Base-by-base conservation (phyloP, 2,888 invertebrate genomes). In the Pelosia muscerda region DNA sequence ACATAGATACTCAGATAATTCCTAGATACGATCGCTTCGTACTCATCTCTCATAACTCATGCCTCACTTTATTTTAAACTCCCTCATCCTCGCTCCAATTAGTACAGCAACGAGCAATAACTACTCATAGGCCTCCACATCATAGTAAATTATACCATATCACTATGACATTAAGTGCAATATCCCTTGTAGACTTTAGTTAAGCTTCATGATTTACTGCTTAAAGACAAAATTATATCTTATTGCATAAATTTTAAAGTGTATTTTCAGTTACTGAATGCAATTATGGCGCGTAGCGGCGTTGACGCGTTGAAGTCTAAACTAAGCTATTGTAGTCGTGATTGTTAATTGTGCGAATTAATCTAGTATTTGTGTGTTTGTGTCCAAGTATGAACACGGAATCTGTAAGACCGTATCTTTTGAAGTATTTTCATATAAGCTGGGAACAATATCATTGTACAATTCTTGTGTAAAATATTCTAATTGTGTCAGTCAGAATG, bases 41-140 rank as follows among this genome's bases (percentile, higher is more conserved):
- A 59, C 63, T 9, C 53, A 58, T 38, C 34, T 54, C 28, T 63
- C 3, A 59, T 62, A 67, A 80, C 69, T 73, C 66, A 74, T 67
- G 68, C 13, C 49, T 49, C n/a, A 9, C n/a, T 10, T 49, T 63
- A 69, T 65, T 72, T 63, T 71, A 74, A 68, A 74, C 73, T 71
- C 73, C 72, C 63, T 68, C 66, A 72, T 76, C 57, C 68, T 72
- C 84, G 86, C 86, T 86, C 86, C 77, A 86, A 79, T 86, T 81
- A 77, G 71, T 72, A 73, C 79, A 62, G 63, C 73, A 78, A 81
- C 76, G 59, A 23, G 56, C 57, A 62, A 26, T 19, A n/a, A 26
- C 28, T 57, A 9, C 49, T 26, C 58, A 63, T 62, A 67, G 53
- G 26, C n/a, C 42, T 19, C 22, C 28, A 2, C 23, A 15, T 31